These are phyloP conservation scores for Zophobas atratus DNA, from an alignment of 1,140 invertebrate species.

Conservation along the genomic window DNA sequence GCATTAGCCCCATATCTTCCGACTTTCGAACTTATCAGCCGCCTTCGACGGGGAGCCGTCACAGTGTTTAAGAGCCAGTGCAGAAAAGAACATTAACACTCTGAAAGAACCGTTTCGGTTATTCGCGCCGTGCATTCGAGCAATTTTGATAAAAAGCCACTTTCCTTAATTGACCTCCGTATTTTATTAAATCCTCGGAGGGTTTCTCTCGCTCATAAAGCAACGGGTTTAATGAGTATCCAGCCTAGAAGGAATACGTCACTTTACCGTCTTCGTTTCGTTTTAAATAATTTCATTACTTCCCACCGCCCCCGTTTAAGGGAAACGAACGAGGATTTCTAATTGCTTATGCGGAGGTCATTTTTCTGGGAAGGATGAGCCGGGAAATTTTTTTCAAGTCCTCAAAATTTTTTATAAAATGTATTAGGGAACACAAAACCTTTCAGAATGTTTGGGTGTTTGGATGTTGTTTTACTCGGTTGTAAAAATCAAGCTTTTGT, in stretches of 20 bases:
- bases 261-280: conserved; percentile 11
- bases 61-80: not conserved
- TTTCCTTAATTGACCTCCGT: conserved; percentile 37
- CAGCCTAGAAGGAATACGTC: conserved; percentile 8
- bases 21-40: too few relatives aligned
- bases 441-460: too few relatives aligned
- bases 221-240: conserved; percentile 41
- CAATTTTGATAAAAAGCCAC: conserved; percentile 43
- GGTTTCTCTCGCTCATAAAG: conserved; percentile 13
- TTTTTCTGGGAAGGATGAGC: not conserved
- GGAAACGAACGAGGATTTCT: conserved; percentile 6
- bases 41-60: too few relatives aligned
- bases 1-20: too few relatives aligned
- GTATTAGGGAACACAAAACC: too few relatives aligned
- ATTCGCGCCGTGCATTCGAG: conserved; percentile 19
- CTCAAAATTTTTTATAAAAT: too few relatives aligned
- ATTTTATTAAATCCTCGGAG: conserved; percentile 35
- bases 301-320: conserved; percentile 10
- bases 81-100: conserved; percentile 32
- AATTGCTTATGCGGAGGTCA: conserved; percentile 15
- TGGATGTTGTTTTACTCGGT: too few relatives aligned
- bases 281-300: conserved; percentile 33
- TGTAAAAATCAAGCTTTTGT: too few relatives aligned
- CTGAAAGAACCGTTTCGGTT: conserved; percentile 16
- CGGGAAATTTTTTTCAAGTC: too few relatives aligned